Conservation (phyloP, 2,797 vertebrate species). For the Leuciscus waleckii region DNA sequence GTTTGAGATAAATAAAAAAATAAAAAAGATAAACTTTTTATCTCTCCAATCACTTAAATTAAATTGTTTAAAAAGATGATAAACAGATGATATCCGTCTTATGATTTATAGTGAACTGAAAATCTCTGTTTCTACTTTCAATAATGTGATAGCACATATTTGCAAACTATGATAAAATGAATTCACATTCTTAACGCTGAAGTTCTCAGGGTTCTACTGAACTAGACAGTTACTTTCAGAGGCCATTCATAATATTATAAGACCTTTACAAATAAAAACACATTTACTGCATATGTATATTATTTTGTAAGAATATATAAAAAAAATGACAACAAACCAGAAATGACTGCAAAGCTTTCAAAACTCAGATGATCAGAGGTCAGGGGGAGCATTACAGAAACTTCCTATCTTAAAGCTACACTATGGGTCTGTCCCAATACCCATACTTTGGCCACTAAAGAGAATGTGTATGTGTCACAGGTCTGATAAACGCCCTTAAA, state of each 20-base stretch:
- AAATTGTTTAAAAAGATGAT: background rate
- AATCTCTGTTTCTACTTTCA: background rate
- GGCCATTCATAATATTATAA: conserved; percentile 4
- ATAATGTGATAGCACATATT: background rate
- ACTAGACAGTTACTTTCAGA: conserved; percentile 2
- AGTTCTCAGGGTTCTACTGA: background rate
- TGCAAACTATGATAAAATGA: background rate
- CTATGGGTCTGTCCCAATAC: background rate
- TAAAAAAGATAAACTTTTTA: no score
- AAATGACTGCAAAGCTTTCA: background rate
- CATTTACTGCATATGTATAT: background rate
- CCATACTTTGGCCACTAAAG: background rate
- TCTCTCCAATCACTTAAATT: background rate
- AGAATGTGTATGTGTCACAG: background rate
- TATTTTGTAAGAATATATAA: no score
- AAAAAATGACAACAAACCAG: background rate
- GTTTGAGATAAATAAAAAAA: no score
- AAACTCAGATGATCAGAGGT: background rate
- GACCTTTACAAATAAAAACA: background rate
- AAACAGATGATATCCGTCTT: background rate
- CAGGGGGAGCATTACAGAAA: background rate
- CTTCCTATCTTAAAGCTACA: background rate
- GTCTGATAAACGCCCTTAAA: background rate
- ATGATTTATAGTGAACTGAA: background rate
- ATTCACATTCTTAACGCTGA: conserved; percentile 25